Evolutionary conservation across 2,888 invertebrate genomes (phyloP), one percentile per base, ranked within the genome.

Genomic region (Salticus scenicus): DNA sequence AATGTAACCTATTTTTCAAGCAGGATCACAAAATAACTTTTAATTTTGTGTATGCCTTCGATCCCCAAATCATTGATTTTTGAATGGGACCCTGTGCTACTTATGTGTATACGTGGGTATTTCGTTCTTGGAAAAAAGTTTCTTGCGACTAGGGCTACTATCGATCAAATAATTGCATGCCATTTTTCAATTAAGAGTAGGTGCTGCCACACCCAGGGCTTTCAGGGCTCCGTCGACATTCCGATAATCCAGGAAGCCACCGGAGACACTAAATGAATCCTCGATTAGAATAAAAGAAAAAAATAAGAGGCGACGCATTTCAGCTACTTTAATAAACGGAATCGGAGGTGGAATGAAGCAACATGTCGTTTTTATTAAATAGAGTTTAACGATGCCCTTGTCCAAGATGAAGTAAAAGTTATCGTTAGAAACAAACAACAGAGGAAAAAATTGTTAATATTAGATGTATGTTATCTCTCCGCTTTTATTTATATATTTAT

Each of bases 151-250:
- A 7, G 47, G 42, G 51, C 42, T 72, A 7, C 33, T 67, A 83
- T 83, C 83, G 83, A 83, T 83, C 83, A 77, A 83, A 77, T 83
- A 83, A 83, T 83, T 83, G 83, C 83, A 83, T 83, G 83, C 83
- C 77, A 77, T 83, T 83, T 83, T 77, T 83, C 83, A 83, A 83
- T 83, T 83, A 83, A 83, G 83, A 83, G 77, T 4, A 24, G 70
- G 69, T 42, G 37, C 70, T 71, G 41, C 83, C 83, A 83, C 83
- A 83, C 83, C 83, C 83, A 76, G 76, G 42, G 82, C 81, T 81
- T 74, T 74, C 80, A 81, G 81, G 81, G 81, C 70, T 82, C 70
- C 42, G 82, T 77, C 76, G 71, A 83, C 83, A 83, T 83, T 83
- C 83, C 83, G 66, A 76, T 83, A 83, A 72, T 73, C 83, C 72